A percentile compares a stretch with the other conserved stretches of the same genome.
Conservation (phyloP, 2,113 vertebrate genomes). For the Urocolius indicus region DNA sequence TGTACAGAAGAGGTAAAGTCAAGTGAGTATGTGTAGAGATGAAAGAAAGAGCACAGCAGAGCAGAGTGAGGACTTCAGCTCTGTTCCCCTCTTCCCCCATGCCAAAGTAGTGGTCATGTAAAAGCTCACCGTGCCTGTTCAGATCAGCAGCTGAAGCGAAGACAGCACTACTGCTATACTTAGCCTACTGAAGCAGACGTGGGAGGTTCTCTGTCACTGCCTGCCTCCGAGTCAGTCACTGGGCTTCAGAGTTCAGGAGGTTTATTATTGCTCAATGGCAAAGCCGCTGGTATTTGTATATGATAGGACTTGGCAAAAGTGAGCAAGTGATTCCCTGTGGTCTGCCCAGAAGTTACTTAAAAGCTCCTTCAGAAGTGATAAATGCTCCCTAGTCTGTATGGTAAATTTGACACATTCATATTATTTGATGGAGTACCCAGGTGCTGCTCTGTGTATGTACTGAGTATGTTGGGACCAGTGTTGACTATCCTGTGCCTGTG, state of each 20-base stretch:
- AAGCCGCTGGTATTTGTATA: not conserved
- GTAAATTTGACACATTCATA: not conserved
- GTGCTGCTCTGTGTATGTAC: not conserved
- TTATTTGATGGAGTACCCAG: not conserved
- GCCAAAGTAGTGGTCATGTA: not conserved
- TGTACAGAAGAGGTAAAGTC: not conserved
- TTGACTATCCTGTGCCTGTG: not conserved
- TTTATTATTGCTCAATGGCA: not conserved
- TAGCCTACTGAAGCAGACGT: not conserved
- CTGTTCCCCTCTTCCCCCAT: not conserved
- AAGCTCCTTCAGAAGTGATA: not conserved
- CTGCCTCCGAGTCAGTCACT: not conserved
- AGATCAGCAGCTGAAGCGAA: not conserved
- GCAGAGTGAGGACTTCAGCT: not conserved
- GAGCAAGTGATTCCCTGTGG: not conserved
- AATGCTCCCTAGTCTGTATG: not conserved
- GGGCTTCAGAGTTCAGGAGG: not conserved
- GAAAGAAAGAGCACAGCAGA: not conserved
- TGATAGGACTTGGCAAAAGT: not conserved
- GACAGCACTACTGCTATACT: not conserved
- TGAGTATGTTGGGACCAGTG: fast-evolving
- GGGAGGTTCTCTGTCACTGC: not conserved
- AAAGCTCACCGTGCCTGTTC: not conserved
- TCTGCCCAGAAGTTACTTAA: not conserved
- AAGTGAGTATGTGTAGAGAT: not conserved